Evolutionary conservation across 2,888 invertebrate genomes (phyloP).

Genomic region (Julus scanicus): DNA sequence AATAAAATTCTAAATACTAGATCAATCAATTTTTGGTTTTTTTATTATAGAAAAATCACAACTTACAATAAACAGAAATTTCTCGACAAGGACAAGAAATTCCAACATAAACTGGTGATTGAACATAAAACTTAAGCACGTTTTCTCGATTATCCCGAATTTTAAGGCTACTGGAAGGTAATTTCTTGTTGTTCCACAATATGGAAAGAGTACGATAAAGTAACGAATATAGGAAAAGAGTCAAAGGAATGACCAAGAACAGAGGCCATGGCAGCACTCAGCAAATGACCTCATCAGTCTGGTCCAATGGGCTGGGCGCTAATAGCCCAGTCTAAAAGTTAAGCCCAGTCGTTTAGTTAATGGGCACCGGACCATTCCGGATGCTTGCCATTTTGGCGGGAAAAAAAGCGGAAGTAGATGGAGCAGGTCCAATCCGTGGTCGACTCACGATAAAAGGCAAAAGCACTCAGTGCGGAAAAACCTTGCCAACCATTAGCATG

Average conservation of each 20-base stretch:
- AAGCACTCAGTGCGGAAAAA: slow-evolving; percentile 22
- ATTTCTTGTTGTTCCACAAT: too few relatives aligned
- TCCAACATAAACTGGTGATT: too few relatives aligned
- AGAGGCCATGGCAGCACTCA: not conserved
- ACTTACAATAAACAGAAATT: too few relatives aligned
- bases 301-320: not conserved
- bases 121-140: too few relatives aligned
- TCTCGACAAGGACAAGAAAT: too few relatives aligned
- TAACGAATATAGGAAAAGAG: not conserved
- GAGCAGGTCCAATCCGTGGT: not conserved
- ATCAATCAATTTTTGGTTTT: too few relatives aligned
- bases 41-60: too few relatives aligned
- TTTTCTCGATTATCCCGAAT: too few relatives aligned
- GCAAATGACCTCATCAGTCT: slow-evolving; percentile 26
- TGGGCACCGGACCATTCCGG: slow-evolving; percentile 18
- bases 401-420: slow-evolving; percentile 15
- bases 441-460: slow-evolving; percentile 31
- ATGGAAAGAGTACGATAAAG: too few relatives aligned
- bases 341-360: slow-evolving; percentile 36
- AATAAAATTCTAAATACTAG: too few relatives aligned
- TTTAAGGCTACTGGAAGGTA: too few relatives aligned
- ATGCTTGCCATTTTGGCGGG: slow-evolving; percentile 25
- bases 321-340: slow-evolving; percentile 22
- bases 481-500: slow-evolving; percentile 2
- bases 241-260: not conserved